Evolutionary conservation across 2,797 vertebrate species (phyloP).

Genomic region (Sardinella longiceps): DNA sequence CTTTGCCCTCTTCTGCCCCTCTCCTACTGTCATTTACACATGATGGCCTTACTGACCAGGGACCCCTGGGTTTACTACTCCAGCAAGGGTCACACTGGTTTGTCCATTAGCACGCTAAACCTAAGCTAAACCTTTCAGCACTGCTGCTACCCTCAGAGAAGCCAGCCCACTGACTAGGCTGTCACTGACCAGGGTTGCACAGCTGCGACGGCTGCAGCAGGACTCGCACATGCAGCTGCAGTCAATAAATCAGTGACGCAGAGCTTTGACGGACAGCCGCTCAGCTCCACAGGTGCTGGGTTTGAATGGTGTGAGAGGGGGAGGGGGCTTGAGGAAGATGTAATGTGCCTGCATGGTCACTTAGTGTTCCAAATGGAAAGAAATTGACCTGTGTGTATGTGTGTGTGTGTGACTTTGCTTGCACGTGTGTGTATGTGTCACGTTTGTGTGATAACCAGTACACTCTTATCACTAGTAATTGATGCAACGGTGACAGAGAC

Average conservation of each 20-base stretch:
- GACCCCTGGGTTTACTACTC: background rate
- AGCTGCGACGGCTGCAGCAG: constrained; percentile 67
- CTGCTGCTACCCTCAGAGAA: background rate
- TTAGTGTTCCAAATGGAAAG: background rate
- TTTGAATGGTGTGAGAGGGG: constrained; percentile 62
- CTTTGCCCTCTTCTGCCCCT: background rate
- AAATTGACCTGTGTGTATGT: background rate
- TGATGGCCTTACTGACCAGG: background rate
- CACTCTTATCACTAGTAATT: background rate
- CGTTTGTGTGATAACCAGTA: background rate
- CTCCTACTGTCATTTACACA: background rate
- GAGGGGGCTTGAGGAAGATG: background rate
- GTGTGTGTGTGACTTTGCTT: background rate
- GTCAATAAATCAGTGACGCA: constrained; percentile 72
- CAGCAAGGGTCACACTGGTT: background rate
- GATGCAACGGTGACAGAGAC: background rate
- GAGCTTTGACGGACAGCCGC: constrained; percentile 67
- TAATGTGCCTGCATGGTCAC: background rate
- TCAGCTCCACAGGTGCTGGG: constrained; percentile 73
- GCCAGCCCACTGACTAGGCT: background rate
- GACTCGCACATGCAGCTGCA: constrained; percentile 71
- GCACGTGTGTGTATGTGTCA: background rate
- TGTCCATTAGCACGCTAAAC: background rate
- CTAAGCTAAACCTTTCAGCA: background rate
- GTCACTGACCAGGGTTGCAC: constrained; percentile 53